Percentiles rank a stretch among this genome's conserved stretches.
phyloP scores from a whole-genome alignment of 2,113 vertebrate species.

The Corydoras maculifer region DNA sequence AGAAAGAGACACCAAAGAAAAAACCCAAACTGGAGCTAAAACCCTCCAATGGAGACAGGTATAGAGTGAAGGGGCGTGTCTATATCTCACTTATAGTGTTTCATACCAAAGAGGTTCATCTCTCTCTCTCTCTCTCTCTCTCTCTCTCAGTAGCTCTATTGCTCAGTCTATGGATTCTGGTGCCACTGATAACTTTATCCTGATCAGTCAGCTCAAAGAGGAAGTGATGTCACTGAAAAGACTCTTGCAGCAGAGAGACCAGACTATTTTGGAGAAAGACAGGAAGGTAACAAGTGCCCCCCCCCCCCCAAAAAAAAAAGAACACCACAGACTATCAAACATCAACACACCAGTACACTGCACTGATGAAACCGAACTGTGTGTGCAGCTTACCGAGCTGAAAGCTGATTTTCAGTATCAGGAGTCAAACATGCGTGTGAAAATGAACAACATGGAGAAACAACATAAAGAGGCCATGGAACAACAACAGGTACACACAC shows the following conservation, averaged over 20 bases:
- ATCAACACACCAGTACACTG: background rate
- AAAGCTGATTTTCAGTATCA: slow-evolving; percentile 99
- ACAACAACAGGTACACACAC: slow-evolving; percentile 77
- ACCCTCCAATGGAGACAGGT: slow-evolving; percentile 99
- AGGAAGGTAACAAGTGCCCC: slow-evolving; percentile 72
- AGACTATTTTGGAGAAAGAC: slow-evolving; percentile 93
- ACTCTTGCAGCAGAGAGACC: slow-evolving; percentile 83
- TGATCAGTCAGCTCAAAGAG: slow-evolving; percentile 98
- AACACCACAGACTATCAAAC: slow-evolving; percentile 63
- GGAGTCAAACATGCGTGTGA: slow-evolving; percentile 93
- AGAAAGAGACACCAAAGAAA: slow-evolving; percentile 99
- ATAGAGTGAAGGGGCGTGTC: background rate
- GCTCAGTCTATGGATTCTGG: slow-evolving; percentile 97
- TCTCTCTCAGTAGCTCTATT: slow-evolving; percentile 82
- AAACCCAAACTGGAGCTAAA: slow-evolving; percentile 99
- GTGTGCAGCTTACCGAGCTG: slow-evolving; percentile 82
- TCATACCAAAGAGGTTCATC: too few relatives aligned
- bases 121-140: background rate
- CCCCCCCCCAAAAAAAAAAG: too few relatives aligned
- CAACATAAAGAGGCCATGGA: slow-evolving; percentile 92
- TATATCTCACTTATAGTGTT: too few relatives aligned
- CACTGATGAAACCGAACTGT: background rate
- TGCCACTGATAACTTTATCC: slow-evolving; percentile 98
- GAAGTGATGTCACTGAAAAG: slow-evolving; percentile 96
- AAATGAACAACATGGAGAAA: slow-evolving; percentile 99